Evolutionary conservation across 2,113 vertebrate genomes (phyloP).

Genomic region (Cairina moschata): DNA sequence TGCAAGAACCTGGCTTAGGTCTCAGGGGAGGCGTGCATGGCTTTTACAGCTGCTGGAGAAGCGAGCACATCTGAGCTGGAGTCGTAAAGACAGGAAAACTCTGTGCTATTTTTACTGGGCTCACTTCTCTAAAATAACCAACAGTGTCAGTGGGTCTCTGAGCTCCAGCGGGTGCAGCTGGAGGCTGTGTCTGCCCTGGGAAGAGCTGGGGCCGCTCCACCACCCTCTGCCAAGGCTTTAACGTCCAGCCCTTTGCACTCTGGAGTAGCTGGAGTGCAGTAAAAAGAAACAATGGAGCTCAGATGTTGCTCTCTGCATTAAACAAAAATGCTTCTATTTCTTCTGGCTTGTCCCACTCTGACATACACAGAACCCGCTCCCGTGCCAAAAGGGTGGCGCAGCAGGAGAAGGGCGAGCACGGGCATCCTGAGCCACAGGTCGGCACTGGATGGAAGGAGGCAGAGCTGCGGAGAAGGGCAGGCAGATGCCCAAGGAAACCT

Average conservation of each 20-base stretch:
- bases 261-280: not conserved
- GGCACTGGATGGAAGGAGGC: not conserved
- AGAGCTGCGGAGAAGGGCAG: not conserved
- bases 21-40: not conserved
- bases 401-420: not conserved
- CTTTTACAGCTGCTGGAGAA: not conserved
- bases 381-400: rapidly evolving
- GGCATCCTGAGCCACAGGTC: not conserved
- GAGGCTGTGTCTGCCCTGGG: not conserved
- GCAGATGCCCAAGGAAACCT: not conserved
- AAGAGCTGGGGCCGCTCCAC: not conserved
- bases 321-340: not conserved
- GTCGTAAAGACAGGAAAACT: not conserved
- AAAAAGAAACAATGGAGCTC: not conserved
- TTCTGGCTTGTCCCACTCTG: not conserved
- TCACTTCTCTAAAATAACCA: not conserved
- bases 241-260: not conserved
- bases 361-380: not conserved
- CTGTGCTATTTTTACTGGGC: not conserved
- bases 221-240: not conserved
- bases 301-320: not conserved
- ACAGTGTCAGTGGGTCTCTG: not conserved
- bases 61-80: not conserved
- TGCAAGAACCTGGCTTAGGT: not conserved
- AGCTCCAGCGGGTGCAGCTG: not conserved